Conservation (phyloP, 2,888 invertebrate genomes). For the Rhagium mordax region DNA sequence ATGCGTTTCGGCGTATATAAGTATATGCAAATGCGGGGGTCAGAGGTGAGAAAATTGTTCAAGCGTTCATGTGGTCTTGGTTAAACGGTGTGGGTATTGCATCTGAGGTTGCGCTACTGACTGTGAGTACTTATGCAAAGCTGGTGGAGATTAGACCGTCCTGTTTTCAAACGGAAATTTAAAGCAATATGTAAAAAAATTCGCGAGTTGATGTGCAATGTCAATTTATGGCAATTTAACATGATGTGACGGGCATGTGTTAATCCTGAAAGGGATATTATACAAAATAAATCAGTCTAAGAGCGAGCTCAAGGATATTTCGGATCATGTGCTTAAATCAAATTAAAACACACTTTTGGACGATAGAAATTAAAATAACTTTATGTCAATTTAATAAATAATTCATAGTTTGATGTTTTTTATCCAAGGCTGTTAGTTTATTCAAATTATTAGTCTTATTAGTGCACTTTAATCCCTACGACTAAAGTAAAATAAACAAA, state of each 20-base stretch:
- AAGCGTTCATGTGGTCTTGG: neutral
- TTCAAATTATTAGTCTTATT: no score
- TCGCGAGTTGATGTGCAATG: neutral
- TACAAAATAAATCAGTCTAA: neutral
- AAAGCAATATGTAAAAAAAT: neutral
- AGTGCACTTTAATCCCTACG: no score
- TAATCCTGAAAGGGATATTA: neutral
- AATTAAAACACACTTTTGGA: no score
- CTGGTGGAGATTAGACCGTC: neutral
- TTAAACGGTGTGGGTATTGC: neutral
- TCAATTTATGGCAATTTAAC: neutral
- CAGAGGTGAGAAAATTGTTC: neutral
- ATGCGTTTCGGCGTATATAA: neutral
- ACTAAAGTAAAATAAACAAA: no score
- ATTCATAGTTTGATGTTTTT: no score
- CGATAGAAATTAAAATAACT: no score
- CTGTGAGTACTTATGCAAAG: neutral
- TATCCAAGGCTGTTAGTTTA: no score
- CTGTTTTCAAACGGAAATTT: neutral
- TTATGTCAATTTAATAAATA: no score
- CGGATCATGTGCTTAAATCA: no score
- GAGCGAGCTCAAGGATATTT: neutral
- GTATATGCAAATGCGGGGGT: constrained; percentile 13
- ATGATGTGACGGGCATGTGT: neutral
- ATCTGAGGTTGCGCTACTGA: neutral